Percentiles rank a stretch among this genome's conserved stretches.
Evolutionary conservation across 2,113 vertebrate species (phyloP).

Genomic region (Leptosomus discolor): DNA sequence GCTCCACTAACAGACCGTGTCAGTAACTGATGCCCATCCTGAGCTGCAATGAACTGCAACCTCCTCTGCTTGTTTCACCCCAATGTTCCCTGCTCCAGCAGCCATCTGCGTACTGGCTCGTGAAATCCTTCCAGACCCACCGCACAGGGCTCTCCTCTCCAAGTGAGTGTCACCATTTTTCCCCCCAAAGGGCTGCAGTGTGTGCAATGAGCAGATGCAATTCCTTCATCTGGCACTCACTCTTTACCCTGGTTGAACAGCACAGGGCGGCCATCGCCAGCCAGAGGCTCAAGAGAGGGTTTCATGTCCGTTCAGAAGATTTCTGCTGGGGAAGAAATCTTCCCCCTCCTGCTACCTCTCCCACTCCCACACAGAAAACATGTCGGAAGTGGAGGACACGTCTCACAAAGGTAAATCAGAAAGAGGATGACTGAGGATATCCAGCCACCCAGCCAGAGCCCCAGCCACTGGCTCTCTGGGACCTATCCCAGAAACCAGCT

Average conservation of each 20-base stretch:
- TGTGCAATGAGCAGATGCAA: background rate
- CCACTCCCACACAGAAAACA: background rate
- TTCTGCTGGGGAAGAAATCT: background rate
- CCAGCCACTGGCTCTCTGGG: background rate
- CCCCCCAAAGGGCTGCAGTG: background rate
- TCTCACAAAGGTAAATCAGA: background rate
- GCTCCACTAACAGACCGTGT: background rate
- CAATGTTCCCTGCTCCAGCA: background rate
- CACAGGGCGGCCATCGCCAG: background rate
- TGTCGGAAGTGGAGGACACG: background rate
- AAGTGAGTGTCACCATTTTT: background rate
- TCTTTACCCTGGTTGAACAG: background rate
- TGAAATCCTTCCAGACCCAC: background rate
- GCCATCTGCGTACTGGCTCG: background rate
- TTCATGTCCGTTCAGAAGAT: background rate
- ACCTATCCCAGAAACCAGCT: background rate
- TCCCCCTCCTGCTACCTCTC: background rate
- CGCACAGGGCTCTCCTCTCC: fast-evolving
- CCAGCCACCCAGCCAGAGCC: background rate
- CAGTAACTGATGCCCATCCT: background rate
- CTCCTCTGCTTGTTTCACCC: background rate
- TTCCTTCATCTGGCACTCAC: background rate
- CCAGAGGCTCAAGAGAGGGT: background rate
- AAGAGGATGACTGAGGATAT: background rate
- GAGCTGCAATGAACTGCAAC: background rate